phyloP scores from a whole-genome alignment of 1,140 invertebrate genomes.

The Tetragonula clypearis region DNA sequence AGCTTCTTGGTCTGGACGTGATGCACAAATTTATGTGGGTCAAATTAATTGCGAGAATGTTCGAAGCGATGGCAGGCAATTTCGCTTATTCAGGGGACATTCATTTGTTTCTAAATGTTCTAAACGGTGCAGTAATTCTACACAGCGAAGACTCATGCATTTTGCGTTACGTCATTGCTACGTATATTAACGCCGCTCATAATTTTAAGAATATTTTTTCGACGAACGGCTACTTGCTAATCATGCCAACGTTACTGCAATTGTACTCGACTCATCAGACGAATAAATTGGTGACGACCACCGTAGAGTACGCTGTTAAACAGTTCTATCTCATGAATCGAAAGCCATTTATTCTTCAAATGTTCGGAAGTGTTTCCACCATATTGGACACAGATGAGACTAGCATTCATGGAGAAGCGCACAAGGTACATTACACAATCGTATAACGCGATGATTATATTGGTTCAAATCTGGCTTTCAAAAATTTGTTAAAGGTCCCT shows the following conservation, averaged over 20 bases:
- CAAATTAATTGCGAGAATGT: constrained; percentile 97
- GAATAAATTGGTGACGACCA: constrained; percentile 96
- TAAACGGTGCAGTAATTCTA: constrained; percentile 98
- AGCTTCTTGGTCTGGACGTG: constrained; percentile 96
- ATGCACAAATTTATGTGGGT: constrained; percentile 99
- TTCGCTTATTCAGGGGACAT: constrained; percentile 99
- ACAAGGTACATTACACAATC: constrained; percentile 84
- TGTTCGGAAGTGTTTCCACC: constrained; percentile 98
- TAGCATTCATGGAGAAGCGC: constrained; percentile 92
- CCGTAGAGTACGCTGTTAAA: constrained; percentile 98
- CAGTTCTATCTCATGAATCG: constrained; percentile 99
- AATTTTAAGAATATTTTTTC: constrained; percentile 99
- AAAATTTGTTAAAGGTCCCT: constrained; percentile 86
- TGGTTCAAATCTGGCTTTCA: not conserved
- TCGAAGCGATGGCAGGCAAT: constrained; percentile 98
- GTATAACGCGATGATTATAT: not conserved
- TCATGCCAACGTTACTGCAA: constrained; percentile 98
- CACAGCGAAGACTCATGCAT: constrained; percentile 98
- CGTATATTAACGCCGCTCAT: constrained; percentile 98
- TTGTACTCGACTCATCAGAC: constrained; percentile 99
- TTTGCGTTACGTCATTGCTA: constrained; percentile 96
- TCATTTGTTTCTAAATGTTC: constrained; percentile 97
- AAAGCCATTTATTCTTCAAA: constrained; percentile 99
- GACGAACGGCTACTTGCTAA: constrained; percentile 97
- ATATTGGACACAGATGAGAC: constrained; percentile 97